Percentiles rank a stretch among this genome's conserved stretches.
Conservation (phyloP, 2,113 vertebrate species). For the Pollimyrus isidori region DNA sequence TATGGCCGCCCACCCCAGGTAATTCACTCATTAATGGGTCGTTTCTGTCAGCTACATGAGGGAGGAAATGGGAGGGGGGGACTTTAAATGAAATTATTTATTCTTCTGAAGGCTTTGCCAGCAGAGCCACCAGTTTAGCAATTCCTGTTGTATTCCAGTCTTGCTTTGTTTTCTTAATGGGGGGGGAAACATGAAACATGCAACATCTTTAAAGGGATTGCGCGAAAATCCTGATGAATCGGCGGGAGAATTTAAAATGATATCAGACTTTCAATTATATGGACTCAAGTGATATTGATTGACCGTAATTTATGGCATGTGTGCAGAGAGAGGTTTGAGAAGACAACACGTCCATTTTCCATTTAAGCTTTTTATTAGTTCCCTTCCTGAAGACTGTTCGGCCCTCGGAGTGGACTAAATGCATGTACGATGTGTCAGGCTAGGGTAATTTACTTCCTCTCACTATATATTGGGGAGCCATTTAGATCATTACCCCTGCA, state of each 20-base stretch:
- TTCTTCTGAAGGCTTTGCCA: not conserved
- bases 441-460: slow-evolving; percentile 58
- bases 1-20: not conserved
- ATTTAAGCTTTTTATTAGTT: slow-evolving; percentile 64
- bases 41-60: not conserved
- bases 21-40: slow-evolving; percentile 16
- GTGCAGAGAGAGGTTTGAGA: slow-evolving; percentile 50
- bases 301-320: slow-evolving; percentile 62
- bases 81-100: not conserved
- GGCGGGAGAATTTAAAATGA: slow-evolving; percentile 46
- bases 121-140: not conserved
- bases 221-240: slow-evolving; percentile 39
- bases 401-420: slow-evolving; percentile 33
- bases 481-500: slow-evolving; percentile 57
- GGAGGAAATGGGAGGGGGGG: not conserved
- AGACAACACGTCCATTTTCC: slow-evolving; percentile 60
- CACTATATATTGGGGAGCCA: slow-evolving; percentile 39
- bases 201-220: slow-evolving; percentile 21
- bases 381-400: slow-evolving; percentile 47
- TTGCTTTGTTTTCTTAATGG: slow-evolving; percentile 14
- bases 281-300: slow-evolving; percentile 65
- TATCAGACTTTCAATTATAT: slow-evolving; percentile 63
- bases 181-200: slow-evolving; percentile 31
- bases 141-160: slow-evolving; percentile 10
- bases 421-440: slow-evolving; percentile 44